Conservation (phyloP, 2,888 invertebrate genomes). For the Cabera pusaria region DNA sequence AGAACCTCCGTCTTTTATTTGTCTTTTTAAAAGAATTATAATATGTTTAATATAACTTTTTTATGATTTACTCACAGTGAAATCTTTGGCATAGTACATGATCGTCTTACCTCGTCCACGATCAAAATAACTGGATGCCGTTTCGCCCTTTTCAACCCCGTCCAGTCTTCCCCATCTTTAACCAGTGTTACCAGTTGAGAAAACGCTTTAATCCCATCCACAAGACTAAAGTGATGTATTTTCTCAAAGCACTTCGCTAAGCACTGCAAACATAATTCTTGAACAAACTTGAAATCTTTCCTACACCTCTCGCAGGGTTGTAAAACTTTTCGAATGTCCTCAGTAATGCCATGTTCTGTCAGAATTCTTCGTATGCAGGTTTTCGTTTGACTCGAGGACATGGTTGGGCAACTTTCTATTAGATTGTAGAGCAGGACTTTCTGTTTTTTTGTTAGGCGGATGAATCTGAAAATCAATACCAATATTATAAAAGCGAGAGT, state of each 20-base stretch:
- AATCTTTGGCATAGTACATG: no score
- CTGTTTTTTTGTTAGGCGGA: slow-evolving; percentile 62
- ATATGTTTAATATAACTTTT: no score
- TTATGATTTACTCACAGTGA: no score
- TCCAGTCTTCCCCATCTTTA: slow-evolving; percentile 62
- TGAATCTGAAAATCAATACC: slow-evolving; percentile 61
- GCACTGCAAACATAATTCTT: slow-evolving; percentile 65
- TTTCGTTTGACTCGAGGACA: slow-evolving; percentile 62
- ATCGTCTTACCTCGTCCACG: slow-evolving; percentile 87
- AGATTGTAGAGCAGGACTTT: slow-evolving; percentile 67
- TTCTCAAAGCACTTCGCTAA: slow-evolving; percentile 59
- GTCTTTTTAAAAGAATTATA: no score
- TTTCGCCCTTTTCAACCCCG: slow-evolving; percentile 63
- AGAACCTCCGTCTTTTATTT: no score
- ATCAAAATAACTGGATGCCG: slow-evolving; percentile 86
- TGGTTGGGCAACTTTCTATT: slow-evolving; percentile 52
- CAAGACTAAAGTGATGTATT: slow-evolving; percentile 59
- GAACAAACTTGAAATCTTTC: slow-evolving; percentile 51
- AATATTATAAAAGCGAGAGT: no score
- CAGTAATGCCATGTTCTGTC: slow-evolving; percentile 61
- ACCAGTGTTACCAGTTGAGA: slow-evolving; percentile 61
- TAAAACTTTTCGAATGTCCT: slow-evolving; percentile 47
- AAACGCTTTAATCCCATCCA: slow-evolving; percentile 69
- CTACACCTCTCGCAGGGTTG: slow-evolving; percentile 50
- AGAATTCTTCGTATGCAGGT: slow-evolving; percentile 64